Base-by-base conservation (phyloP, 2,113 vertebrate genomes). In the Symphodus melops region DNA sequence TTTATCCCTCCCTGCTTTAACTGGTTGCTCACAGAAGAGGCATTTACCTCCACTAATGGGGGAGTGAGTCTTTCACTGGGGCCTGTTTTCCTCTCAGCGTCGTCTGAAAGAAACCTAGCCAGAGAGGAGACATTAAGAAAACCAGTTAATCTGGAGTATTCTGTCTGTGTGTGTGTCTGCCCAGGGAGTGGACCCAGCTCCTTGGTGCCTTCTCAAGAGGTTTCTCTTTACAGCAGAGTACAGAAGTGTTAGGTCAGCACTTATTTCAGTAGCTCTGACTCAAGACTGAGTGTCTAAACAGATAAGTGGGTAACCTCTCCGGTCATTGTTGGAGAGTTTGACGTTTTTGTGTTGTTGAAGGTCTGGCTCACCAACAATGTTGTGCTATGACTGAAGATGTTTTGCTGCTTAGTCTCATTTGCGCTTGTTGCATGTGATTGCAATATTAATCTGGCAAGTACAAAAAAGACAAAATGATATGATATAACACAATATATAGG, bases 31-130 rank as follows among this genome's bases (percentile, higher is more conserved):
- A 91, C 88, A 92, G 88, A 91, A 93, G 92, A 91, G 89, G 89
- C 86, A 88, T 93, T 93, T 90, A 91, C 81, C 82, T 90, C 83
- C 83, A 53, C 85, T 92, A 92, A 92, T 91, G 90, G 91, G 91
- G 72, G 76, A 89, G 79, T 75, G 82, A 91, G 86, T 81, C 84
- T 91, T 86, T 92, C 84, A 88, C 72, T 13, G 61, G 72, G 62
- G 72, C 73, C 74, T 72, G 85, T 87, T 90, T 70, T 79, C 84
- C 84, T 88, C 83, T 90, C 88, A 81, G 72, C 58, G 28, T 33
- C 53, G 73, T 60, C 83, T 88, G 84, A 90, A 91, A 92, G 89
- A 90, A 86, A 85, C 78, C 81, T 83, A 54, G 60, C 82, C 87
- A 86, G 77, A 75, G 76, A 91, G 89, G 89, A 90, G 88, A 90